Percentiles rank a stretch among this genome's conserved stretches.
These are phyloP conservation scores for Leistus spinibarbis DNA, from an alignment of 2,888 invertebrate genomes.

Conservation along the genomic window DNA sequence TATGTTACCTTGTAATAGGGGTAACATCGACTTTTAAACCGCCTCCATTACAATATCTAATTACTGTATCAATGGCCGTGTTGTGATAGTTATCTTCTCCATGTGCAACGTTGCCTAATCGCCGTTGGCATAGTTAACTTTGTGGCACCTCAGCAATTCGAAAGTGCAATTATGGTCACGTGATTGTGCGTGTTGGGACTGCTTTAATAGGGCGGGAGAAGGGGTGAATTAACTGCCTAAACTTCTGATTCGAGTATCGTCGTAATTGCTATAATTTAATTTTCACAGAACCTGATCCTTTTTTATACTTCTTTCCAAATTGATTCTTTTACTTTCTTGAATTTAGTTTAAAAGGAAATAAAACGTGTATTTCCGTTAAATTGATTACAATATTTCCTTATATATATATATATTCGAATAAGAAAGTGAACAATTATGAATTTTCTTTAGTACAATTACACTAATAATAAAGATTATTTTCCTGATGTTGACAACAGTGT, in stretches of 20 bases:
- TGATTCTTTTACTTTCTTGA: too few species aligned
- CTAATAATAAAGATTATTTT: too few species aligned
- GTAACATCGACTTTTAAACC: neutral
- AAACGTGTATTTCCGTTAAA: too few species aligned
- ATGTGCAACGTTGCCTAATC: neutral
- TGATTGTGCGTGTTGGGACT: slow-evolving; percentile 26
- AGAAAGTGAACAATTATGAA: too few species aligned
- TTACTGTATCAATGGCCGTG: neutral
- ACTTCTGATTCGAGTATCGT: slow-evolving; percentile 13
- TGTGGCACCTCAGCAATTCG: slow-evolving; percentile 2
- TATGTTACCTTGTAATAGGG: neutral
- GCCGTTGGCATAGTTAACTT: slow-evolving; percentile 1
- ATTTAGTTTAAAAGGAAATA: too few species aligned
- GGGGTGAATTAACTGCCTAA: slow-evolving; percentile 18
- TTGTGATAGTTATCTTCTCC: neutral
- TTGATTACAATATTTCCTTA: too few species aligned
- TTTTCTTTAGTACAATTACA: too few species aligned
- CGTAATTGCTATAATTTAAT: slow-evolving; percentile 20
- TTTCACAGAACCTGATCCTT: slow-evolving; percentile 3
- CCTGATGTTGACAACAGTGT: too few species aligned
- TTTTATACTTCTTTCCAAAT: neutral
- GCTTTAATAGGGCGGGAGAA: slow-evolving; percentile 3
- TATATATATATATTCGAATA: too few species aligned
- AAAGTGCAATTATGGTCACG: slow-evolving; percentile 28
- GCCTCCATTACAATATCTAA: neutral